These are phyloP conservation scores for Drosophila virilis DNA, from an alignment of 1,140 invertebrate genomes.

Conservation along the genomic window DNA sequence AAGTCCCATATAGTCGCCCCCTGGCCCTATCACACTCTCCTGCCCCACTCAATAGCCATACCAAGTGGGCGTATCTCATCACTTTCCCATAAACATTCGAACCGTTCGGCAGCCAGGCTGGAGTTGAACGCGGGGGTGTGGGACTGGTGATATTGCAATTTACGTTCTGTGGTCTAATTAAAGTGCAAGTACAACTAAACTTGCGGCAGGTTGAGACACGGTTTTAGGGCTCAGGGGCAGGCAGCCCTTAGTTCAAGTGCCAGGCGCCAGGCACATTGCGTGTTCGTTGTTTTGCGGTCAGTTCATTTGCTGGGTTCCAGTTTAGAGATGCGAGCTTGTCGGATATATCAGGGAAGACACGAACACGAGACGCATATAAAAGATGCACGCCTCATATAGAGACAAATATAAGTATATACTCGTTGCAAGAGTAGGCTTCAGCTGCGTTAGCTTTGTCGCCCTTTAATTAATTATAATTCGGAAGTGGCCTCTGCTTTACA, in stretches of 20 bases:
- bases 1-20: background rate
- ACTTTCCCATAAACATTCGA: constrained; percentile 76
- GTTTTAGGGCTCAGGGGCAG: constrained; percentile 5
- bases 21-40: background rate
- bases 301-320: constrained; percentile 61
- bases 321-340: background rate
- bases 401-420: too few relatives aligned
- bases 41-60: constrained; percentile 6
- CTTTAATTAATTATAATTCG: too few relatives aligned
- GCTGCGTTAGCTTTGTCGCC: too few relatives aligned
- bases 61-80: constrained; percentile 66
- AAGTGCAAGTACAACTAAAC: constrained; percentile 77
- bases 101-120: constrained; percentile 18
- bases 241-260: constrained; percentile 9
- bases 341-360: background rate
- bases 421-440: too few relatives aligned
- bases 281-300: constrained; percentile 63
- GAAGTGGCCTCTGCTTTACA: too few relatives aligned
- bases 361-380: background rate
- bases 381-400: too few relatives aligned
- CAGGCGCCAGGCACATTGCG: constrained; percentile 60
- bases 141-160: constrained; percentile 70
- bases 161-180: constrained; percentile 82
- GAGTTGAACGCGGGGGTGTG: background rate
- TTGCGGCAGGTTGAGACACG: constrained; percentile 58